Conservation (phyloP, 2,113 vertebrate genomes). For the Dicerorhinus sumatrensis region DNA sequence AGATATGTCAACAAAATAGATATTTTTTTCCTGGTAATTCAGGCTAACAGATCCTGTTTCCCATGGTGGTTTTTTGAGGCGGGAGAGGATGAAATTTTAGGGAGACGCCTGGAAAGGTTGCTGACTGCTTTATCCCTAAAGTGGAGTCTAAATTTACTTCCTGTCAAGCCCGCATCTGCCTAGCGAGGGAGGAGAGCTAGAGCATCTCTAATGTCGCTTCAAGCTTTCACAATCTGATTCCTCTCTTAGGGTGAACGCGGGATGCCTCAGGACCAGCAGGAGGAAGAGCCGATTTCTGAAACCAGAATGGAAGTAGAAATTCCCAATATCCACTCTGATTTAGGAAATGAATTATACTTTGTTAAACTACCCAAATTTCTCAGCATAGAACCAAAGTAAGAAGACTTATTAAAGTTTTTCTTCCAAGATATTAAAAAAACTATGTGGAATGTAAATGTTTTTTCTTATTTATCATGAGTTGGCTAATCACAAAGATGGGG, state of each 20-base stretch:
- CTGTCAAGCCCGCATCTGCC: background rate
- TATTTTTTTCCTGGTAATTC: background rate
- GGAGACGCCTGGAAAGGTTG: background rate
- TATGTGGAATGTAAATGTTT: background rate
- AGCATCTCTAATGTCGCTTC: background rate
- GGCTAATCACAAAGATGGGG: background rate
- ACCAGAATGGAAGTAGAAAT: conserved; percentile 96
- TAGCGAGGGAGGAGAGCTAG: background rate
- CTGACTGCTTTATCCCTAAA: background rate
- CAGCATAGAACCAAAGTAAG: conserved; percentile 97
- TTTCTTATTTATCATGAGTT: background rate
- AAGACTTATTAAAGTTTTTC: background rate
- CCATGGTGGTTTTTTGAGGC: background rate
- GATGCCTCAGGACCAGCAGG: conserved; percentile 90
- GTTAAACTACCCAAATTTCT: conserved; percentile 98
- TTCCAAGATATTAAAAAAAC: background rate
- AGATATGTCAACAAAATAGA: background rate
- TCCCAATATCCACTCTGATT: conserved; percentile 95
- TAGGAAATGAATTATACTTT: conserved; percentile 97
- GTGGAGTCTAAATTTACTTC: background rate
- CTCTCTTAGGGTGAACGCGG: conserved; percentile 91
- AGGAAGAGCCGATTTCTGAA: conserved; percentile 92
- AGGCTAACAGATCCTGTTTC: background rate
- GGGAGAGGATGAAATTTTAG: background rate
- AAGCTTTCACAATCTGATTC: background rate